phyloP scores from a whole-genome alignment of 2,797 vertebrate species.

The Hirundo rustica region DNA sequence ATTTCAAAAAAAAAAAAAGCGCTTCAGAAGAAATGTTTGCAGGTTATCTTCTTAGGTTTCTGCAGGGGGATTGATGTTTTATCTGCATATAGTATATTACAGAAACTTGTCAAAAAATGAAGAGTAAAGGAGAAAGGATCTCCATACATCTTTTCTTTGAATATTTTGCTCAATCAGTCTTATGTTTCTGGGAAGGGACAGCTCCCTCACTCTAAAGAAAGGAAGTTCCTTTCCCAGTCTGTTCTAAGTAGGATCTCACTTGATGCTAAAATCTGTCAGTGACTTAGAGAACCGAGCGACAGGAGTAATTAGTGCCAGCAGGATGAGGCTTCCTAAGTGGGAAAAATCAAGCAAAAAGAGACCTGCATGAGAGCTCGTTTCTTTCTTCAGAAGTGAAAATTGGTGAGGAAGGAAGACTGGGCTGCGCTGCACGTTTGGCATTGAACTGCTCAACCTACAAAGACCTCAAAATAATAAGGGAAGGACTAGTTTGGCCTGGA shows the following conservation, averaged over 20 bases:
- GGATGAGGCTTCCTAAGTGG: not conserved
- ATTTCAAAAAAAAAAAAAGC: not conserved
- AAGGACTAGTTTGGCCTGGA: not conserved
- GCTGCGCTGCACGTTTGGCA: not conserved
- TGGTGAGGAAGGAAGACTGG: not conserved
- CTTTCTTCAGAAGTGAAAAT: not conserved
- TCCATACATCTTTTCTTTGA: not conserved
- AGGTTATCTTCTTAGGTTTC: not conserved
- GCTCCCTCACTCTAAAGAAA: not conserved
- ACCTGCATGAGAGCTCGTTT: not conserved
- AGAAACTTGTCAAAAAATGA: not conserved
- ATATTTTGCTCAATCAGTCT: not conserved
- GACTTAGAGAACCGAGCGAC: not conserved
- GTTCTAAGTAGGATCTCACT: not conserved
- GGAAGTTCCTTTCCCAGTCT: not conserved
- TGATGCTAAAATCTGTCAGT: not conserved
- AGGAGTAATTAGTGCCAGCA: not conserved
- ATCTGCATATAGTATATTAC: not conserved
- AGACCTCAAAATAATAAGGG: not conserved
- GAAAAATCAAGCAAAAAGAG: not conserved
- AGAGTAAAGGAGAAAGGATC: not conserved
- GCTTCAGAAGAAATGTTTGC: not conserved
- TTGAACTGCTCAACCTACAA: not conserved
- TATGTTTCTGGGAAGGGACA: not conserved
- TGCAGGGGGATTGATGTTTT: not conserved